Conservation (phyloP, 1,140 invertebrate genomes). For the Druon quercuslanigerum region DNA sequence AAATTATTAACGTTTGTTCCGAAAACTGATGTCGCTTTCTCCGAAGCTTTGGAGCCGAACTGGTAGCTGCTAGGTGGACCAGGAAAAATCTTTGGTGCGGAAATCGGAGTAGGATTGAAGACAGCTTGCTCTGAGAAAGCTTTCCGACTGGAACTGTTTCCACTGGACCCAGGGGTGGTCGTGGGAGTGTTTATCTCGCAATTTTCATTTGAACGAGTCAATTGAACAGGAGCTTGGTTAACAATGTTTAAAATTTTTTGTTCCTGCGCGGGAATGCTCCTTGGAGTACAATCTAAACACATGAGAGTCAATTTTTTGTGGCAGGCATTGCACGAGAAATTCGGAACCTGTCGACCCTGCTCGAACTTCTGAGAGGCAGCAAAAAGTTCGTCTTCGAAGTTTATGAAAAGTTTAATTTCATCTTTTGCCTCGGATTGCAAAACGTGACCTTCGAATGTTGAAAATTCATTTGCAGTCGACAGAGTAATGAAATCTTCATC, state of each 20-base stretch:
- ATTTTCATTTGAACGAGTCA: not conserved
- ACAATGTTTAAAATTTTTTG: conserved; percentile 3
- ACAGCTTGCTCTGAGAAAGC: not conserved
- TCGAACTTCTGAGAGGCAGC: not conserved
- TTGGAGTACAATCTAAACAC: not conserved
- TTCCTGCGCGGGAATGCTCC: not conserved
- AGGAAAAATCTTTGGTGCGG: too few species aligned
- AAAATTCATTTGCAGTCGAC: conserved; percentile 1
- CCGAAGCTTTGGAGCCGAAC: too few species aligned
- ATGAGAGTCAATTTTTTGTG: not conserved
- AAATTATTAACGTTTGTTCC: too few species aligned
- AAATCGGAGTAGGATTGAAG: not conserved
- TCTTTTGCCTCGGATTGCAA: not conserved
- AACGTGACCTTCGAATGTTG: not conserved
- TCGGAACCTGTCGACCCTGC: not conserved
- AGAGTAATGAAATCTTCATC: conserved; percentile 2
- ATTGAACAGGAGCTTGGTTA: not conserved
- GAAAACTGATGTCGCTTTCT: too few species aligned
- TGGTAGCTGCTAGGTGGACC: too few species aligned
- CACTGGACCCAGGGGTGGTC: not conserved
- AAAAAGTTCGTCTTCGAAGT: not conserved
- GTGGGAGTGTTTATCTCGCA: not conserved
- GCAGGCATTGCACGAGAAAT: not conserved
- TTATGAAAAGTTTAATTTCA: not conserved
- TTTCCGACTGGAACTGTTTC: not conserved